Base-by-base conservation (phyloP, 2,113 vertebrate species). In the Paraplagusia blochii region DNA sequence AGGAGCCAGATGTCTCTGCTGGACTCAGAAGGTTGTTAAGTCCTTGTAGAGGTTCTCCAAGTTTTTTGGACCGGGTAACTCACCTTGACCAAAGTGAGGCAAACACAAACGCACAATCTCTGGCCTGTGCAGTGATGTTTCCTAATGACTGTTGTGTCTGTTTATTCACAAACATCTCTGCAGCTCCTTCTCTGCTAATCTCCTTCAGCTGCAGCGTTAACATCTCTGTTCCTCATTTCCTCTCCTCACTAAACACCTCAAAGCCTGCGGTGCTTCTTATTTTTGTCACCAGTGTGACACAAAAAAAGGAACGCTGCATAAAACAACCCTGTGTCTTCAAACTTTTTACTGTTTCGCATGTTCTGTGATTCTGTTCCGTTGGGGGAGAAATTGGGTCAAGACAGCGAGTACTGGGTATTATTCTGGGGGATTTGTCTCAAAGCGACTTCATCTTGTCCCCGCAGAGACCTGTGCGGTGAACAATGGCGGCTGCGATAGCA, bases 401-500 rank as follows among this genome's bases (percentile, higher is more conserved):
- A 53, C n/a, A 17, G 45, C 19, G 39, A 58, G 54, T 51, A 4
- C 13, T 11, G 58, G 60, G 54, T 65, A 35, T 55, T 55, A 65
- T 57, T 62, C 18, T 16, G 1, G 39, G 39, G 43, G 14, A 29
- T 53, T 60, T 63, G 48, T 79, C 67, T 88, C 53, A 83, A 67
- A 71, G 55, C 7, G 61, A 60, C 39, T 66, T 45, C 58, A 2
- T 50, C 61, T 69, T 39, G 6, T 69, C 59, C 61, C 66, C 64
- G 56, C 76, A 99, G 96, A 99, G 91, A 99, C 95, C 1, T 98
- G 95, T 36, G 94, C 96, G 1, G 93, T 98, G 78, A 99, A 99
- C 90, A 98, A 98, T 0, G 96, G 96, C 3, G 96, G 96, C 77
- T 98, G 96, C 0, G 96, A 98, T 82, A 98, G 95, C 88, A 98